phyloP scores from a whole-genome alignment of 2,888 invertebrate species.

The Troilus luridus region DNA sequence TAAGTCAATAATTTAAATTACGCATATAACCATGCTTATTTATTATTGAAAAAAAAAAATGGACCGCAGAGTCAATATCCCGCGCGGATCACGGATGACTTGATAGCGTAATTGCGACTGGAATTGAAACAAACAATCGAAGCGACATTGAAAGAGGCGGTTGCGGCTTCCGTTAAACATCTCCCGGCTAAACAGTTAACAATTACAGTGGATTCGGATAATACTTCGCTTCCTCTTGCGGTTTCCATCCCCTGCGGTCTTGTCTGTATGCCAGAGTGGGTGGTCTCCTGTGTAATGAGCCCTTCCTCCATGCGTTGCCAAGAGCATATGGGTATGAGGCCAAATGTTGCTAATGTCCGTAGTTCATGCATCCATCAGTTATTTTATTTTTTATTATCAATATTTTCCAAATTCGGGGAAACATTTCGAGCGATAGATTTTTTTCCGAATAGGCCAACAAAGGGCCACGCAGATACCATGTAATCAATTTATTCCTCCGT shows the following conservation, averaged over 20 bases:
- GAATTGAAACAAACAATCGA: slow-evolving; percentile 49
- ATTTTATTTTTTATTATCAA: neutral
- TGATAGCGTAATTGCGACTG: slow-evolving; percentile 17
- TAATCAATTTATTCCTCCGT: no score
- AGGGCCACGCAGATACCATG: no score
- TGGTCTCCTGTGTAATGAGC: neutral
- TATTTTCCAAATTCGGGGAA: neutral
- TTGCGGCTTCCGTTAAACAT: slow-evolving; percentile 41
- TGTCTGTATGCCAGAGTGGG: neutral
- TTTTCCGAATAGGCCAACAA: no score
- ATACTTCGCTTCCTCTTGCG: slow-evolving; percentile 26
- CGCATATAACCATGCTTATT: neutral
- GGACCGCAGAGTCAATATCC: neutral
- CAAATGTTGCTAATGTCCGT: neutral
- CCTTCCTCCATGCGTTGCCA: neutral
- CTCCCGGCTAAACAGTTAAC: slow-evolving; percentile 14
- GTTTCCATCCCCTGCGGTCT: slow-evolving; percentile 31
- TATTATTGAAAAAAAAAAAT: neutral
- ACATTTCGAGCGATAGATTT: no score
- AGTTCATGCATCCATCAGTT: neutral
- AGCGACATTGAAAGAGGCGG: slow-evolving; percentile 25
- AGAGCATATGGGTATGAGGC: neutral
- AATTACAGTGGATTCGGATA: slow-evolving; percentile 27
- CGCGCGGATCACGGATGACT: slow-evolving; percentile 27
- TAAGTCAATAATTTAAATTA: neutral